A percentile compares a stretch with the other conserved stretches of the same genome.
phyloP scores from a whole-genome alignment of 2,113 vertebrate genomes.

The Henicopernis longicauda region DNA sequence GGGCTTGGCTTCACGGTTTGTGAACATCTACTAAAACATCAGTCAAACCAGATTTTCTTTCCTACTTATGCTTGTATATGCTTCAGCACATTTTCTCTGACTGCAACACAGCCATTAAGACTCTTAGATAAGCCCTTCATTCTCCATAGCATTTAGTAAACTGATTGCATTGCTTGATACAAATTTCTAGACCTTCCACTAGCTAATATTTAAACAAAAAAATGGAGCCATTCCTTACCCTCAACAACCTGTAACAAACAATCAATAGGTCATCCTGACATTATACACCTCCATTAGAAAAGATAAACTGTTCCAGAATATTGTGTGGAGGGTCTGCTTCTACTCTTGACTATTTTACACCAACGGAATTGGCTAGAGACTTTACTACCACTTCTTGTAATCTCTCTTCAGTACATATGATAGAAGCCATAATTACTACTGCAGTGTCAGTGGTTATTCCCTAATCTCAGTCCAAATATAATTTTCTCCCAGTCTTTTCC shows the following conservation, averaged over 20 bases:
- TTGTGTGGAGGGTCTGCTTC: not conserved
- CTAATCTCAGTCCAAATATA: not conserved
- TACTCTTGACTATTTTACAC: not conserved
- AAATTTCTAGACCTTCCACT: not conserved
- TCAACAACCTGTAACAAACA: not conserved
- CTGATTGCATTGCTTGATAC: not conserved
- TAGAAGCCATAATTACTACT: not conserved
- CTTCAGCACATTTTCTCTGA: not conserved
- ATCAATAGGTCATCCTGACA: not conserved
- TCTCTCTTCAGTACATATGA: not conserved
- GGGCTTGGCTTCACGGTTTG: accelerated
- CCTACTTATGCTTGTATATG: not conserved
- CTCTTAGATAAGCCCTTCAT: not conserved
- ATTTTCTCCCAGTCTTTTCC: not conserved
- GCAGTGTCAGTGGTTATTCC: not conserved
- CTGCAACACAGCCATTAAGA: not conserved
- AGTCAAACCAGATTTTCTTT: not conserved
- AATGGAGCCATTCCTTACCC: not conserved
- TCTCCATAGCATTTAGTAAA: not conserved
- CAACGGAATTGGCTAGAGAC: not conserved
- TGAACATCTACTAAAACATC: not conserved
- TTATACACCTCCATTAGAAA: not conserved
- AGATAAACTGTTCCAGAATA: not conserved
- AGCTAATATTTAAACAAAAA: slow-evolving; percentile 22
- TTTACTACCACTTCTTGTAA: not conserved